phyloP scores from a whole-genome alignment of 2,797 vertebrate genomes.

The Neostethus bicornis region DNA sequence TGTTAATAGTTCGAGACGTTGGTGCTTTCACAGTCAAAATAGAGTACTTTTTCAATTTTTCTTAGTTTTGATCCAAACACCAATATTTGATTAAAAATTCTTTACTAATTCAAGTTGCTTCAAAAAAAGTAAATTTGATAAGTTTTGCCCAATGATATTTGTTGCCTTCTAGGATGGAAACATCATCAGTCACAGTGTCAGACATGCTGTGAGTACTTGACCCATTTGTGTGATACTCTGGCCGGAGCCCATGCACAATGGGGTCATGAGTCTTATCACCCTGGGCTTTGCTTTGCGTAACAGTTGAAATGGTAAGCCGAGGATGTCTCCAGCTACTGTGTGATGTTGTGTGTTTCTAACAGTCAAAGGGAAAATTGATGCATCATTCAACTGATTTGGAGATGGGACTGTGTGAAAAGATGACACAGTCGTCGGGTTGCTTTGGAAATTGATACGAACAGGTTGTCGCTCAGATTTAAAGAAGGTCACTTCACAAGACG shows the following conservation, averaged over 20 bases:
- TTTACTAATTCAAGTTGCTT: background rate
- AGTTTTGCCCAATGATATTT: background rate
- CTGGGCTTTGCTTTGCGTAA: slow-evolving; percentile 41
- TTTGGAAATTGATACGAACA: slow-evolving; percentile 46
- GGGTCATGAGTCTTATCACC: slow-evolving; percentile 63
- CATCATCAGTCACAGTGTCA: slow-evolving; percentile 42
- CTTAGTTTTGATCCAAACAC: slow-evolving; percentile 10
- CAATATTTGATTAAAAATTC: background rate
- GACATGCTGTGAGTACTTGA: slow-evolving; percentile 49
- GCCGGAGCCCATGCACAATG: slow-evolving; percentile 51
- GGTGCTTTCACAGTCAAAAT: background rate
- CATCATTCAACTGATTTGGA: slow-evolving; percentile 34
- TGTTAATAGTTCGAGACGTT: background rate
- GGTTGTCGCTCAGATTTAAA: slow-evolving; percentile 50
- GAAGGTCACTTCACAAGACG: slow-evolving; percentile 10
- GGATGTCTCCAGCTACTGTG: slow-evolving; percentile 28
- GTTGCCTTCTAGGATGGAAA: slow-evolving; percentile 18
- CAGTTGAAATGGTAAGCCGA: slow-evolving; percentile 35
- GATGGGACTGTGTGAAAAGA: slow-evolving; percentile 23
- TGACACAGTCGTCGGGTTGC: slow-evolving; percentile 32
- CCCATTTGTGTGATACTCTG: slow-evolving; percentile 59
- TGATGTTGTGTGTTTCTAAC: slow-evolving; percentile 21
- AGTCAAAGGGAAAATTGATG: slow-evolving; percentile 23
- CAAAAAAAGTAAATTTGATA: background rate
- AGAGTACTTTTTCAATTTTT: slow-evolving; percentile 4